These are phyloP conservation scores for Perodicticus potto DNA, from an alignment of 2,797 vertebrate genomes.

Conservation along the genomic window DNA sequence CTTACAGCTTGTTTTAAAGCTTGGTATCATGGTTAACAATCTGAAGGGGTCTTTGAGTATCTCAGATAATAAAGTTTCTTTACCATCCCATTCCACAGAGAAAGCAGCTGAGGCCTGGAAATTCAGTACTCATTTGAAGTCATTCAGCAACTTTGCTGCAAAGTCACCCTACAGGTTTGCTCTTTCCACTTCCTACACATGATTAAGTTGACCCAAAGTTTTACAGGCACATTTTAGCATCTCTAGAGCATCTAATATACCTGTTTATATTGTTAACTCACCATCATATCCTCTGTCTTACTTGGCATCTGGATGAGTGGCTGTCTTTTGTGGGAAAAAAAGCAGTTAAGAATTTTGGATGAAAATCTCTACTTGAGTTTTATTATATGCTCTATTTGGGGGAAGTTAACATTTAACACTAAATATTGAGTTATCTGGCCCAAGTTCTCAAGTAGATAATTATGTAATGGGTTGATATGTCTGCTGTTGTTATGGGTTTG, in stretches of 20 bases:
- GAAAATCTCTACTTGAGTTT: not conserved
- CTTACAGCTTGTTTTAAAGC: constrained; percentile 24
- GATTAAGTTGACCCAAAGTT: not conserved
- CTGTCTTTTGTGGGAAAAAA: not conserved
- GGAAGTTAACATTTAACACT: not conserved
- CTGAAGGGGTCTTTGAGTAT: not conserved
- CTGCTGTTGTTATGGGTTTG: too few species aligned
- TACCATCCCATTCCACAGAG: not conserved
- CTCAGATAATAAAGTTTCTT: not conserved
- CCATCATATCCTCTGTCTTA: not conserved
- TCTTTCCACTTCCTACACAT: not conserved
- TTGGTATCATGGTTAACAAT: not conserved
- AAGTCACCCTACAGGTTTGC: not conserved
- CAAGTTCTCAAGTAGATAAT: not conserved
- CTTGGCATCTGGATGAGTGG: not conserved
- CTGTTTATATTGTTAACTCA: not conserved
- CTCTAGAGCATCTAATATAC: not conserved
- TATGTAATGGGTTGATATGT: accelerated
- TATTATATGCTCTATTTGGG: not conserved
- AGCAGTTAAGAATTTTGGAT: not conserved
- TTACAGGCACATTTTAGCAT: not conserved
- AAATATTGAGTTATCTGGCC: not conserved
- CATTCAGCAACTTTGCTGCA: not conserved
- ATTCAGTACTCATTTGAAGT: not conserved
- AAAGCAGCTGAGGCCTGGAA: not conserved